Percentiles rank a stretch among this genome's conserved stretches.
Conservation (phyloP, 2,888 invertebrate genomes). For the Pristionchus arcanus region DNA sequence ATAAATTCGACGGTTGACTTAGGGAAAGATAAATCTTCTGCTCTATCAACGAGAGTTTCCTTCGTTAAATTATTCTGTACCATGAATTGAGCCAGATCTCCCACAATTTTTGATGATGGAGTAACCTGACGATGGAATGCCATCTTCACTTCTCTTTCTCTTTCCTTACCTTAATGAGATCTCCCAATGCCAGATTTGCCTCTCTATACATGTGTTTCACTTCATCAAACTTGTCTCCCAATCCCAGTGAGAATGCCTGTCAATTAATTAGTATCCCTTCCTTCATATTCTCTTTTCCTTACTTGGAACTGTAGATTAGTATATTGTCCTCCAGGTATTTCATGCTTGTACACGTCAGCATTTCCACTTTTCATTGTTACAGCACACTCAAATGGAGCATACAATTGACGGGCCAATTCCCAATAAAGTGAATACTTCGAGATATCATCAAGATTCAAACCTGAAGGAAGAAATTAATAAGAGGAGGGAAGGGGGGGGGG, state of each 20-base stretch:
- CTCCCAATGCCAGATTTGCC: constrained; percentile 94
- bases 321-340: constrained; percentile 99
- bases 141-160: not conserved
- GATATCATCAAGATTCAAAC: constrained; percentile 87
- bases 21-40: constrained; percentile 97
- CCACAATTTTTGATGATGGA: constrained; percentile 98
- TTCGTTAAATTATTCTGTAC: constrained; percentile 95
- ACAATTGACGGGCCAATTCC: constrained; percentile 96
- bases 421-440: constrained; percentile 98
- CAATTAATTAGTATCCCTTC: not conserved
- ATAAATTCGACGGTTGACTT: constrained; percentile 97
- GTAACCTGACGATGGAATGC: constrained; percentile 85
- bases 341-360: constrained; percentile 97
- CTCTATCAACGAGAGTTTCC: constrained; percentile 89
- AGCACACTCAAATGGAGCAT: constrained; percentile 98
- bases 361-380: constrained; percentile 99
- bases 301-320: constrained; percentile 98
- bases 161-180: constrained; percentile 90
- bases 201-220: constrained; percentile 94
- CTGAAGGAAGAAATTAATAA: constrained; percentile 75
- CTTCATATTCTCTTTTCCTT: not conserved
- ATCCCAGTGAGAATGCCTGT: constrained; percentile 92
- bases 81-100: constrained; percentile 99
- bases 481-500: not conserved
- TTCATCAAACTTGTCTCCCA: constrained; percentile 96